A percentile compares a stretch with the other conserved stretches of the same genome.
Conservation (phyloP, 2,888 invertebrate genomes). For the Heliconius hortense region DNA sequence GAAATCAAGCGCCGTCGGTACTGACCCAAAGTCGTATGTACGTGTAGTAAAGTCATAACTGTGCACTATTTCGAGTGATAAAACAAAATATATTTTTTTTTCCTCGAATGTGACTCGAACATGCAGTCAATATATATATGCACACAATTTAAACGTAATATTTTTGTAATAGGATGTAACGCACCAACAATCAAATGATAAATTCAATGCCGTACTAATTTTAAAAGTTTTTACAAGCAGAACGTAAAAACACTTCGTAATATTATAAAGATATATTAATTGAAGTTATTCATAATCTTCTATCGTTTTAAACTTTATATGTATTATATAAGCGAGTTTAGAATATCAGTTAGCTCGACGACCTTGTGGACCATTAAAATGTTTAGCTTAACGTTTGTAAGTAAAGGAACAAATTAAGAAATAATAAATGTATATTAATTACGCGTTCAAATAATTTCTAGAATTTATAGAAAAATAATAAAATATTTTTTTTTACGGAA, state of each 20-base stretch:
- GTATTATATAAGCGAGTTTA: background rate
- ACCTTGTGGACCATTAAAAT: constrained; percentile 3
- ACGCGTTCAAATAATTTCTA: background rate
- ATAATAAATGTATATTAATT: background rate
- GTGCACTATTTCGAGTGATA: background rate
- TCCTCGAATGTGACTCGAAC: no score
- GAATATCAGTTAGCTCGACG: background rate
- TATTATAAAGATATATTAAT: background rate
- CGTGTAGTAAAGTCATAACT: background rate
- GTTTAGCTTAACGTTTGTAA: constrained; percentile 1
- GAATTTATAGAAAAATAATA: background rate
- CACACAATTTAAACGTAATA: background rate
- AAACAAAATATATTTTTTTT: background rate
- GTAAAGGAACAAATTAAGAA: background rate
- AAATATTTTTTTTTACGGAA: background rate
- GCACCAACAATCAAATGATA: background rate
- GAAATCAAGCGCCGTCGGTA: background rate
- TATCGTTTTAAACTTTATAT: background rate
- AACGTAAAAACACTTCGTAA: no score
- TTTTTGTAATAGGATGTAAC: background rate
- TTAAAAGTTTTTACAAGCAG: no score
- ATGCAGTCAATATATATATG: background rate
- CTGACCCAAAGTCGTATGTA: background rate
- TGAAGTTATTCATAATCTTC: background rate
- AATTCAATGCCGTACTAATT: background rate